Evolutionary conservation across 2,888 invertebrate genomes (phyloP).

Genomic region (Zeuzera pyrina): DNA sequence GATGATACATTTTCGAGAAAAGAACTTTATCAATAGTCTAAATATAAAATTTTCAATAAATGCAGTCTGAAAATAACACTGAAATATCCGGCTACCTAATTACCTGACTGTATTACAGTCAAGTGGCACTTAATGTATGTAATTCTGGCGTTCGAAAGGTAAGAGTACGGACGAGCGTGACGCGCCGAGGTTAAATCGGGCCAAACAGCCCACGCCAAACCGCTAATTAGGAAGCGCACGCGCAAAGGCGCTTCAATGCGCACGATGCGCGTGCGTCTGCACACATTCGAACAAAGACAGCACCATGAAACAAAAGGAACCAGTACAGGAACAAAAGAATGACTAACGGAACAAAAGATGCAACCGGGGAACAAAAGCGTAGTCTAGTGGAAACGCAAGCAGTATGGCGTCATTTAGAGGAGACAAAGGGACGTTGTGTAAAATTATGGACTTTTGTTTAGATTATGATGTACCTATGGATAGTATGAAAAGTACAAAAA

Average conservation of each 20-base stretch:
- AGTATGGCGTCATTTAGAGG: constrained; percentile 27
- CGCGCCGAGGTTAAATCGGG: constrained; percentile 56
- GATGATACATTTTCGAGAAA: too few relatives aligned
- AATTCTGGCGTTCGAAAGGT: constrained; percentile 3
- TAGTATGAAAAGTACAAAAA: too few relatives aligned
- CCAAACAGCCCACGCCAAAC: constrained; percentile 46
- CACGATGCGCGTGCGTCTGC: constrained; percentile 30
- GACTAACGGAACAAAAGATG: constrained; percentile 21
- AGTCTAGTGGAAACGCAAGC: constrained; percentile 29
- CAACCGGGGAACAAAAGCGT: constrained; percentile 39
- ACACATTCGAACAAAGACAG: constrained; percentile 29
- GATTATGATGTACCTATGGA: too few relatives aligned
- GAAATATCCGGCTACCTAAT: too few relatives aligned
- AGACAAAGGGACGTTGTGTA: constrained; percentile 47
- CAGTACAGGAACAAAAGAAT: constrained; percentile 31
- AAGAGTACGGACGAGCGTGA: constrained; percentile 35
- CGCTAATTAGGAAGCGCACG: constrained; percentile 66
- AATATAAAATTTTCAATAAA: too few relatives aligned
- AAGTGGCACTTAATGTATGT: constrained; percentile 5
- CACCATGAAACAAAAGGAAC: constrained; percentile 5
- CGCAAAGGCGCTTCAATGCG: constrained; percentile 58
- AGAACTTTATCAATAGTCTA: too few relatives aligned
- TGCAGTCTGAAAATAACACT: too few relatives aligned
- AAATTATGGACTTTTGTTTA: too few relatives aligned
- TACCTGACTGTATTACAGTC: too few relatives aligned